Evolutionary conservation across 1,140 invertebrate genomes (phyloP).

Genomic region (Orius laevigatus): DNA sequence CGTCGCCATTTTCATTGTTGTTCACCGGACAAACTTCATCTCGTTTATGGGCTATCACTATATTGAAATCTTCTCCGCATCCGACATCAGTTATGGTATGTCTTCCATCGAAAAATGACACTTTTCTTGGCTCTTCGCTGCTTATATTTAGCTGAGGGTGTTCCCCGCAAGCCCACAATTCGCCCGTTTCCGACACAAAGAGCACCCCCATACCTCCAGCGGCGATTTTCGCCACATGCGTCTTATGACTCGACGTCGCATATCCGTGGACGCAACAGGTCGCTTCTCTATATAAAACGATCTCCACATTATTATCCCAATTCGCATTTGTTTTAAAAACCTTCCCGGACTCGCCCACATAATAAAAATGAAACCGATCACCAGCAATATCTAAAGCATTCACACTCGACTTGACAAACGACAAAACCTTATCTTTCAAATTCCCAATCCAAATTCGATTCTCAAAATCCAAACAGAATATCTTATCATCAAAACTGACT

Average conservation of each 20-base stretch:
- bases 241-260: background rate
- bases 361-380: background rate
- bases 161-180: conserved; percentile 54
- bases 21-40: conserved; percentile 30
- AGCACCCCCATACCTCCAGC: conserved; percentile 29
- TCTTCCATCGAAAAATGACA: conserved; percentile 48
- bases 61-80: conserved; percentile 46
- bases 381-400: background rate
- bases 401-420: background rate
- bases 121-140: conserved; percentile 37
- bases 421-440: no score
- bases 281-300: background rate
- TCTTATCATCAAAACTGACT: no score
- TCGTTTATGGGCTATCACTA: conserved; percentile 43
- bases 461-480: no score
- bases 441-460: no score
- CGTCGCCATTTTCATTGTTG: conserved; percentile 33
- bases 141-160: conserved; percentile 52
- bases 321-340: conserved; percentile 1
- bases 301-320: background rate
- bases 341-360: conserved; percentile 1
- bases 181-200: conserved; percentile 46
- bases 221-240: conserved; percentile 1
- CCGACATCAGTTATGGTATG: conserved; percentile 36
- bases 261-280: conserved; percentile 6